Base-by-base conservation (phyloP, 2,113 vertebrate species). In the Proteles cristata region DNA sequence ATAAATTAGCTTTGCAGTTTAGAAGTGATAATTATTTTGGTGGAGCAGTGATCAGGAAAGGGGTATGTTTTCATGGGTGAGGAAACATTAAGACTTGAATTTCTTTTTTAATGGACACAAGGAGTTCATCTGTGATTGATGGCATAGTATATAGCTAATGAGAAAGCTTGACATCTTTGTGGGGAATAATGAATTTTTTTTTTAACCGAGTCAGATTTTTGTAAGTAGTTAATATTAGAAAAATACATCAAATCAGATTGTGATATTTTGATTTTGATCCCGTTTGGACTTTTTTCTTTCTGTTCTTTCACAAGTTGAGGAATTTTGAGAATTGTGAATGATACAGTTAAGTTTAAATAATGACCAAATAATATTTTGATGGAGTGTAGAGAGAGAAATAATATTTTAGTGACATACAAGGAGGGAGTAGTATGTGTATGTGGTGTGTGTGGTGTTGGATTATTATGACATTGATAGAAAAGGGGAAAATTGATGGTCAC, bases 241-340 rank as follows among this genome's bases (percentile, higher is more conserved):
- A 88, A 94, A 61, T 82, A 12, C 26, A 63, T 96, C 26, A 89
- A 28, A 23, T 92, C 28, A 82, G n/a, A 45, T 90, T 77, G 25
- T 90, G 43, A 55, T 71, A 65, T 35, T 97, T 95, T 86, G 45
- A 69, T 71, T 93, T 97, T 96, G 88, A 87, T 90, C 28, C 25
- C 45, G 23, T 35, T 31, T 84, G 31, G 61, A 48, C 76, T 68
- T 88, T 71, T 71, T 79, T 93, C 45, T 92, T 92, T 86, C n/a
- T 66, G 31, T 85, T 97, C 23, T 93, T 90, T 48, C 53, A 90
- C 45, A 16, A 79, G 53, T 63, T 79, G 35, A 92, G 84, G 68
- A 21, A 73, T 79, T 81, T 61, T 92, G n/a, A 93, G 39, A 5
- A 76, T 80, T 58, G 21, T 84, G 16, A 95, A 45, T 73, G 21